phyloP scores from a whole-genome alignment of 2,113 vertebrate species.

The Nematolebias whitei region DNA sequence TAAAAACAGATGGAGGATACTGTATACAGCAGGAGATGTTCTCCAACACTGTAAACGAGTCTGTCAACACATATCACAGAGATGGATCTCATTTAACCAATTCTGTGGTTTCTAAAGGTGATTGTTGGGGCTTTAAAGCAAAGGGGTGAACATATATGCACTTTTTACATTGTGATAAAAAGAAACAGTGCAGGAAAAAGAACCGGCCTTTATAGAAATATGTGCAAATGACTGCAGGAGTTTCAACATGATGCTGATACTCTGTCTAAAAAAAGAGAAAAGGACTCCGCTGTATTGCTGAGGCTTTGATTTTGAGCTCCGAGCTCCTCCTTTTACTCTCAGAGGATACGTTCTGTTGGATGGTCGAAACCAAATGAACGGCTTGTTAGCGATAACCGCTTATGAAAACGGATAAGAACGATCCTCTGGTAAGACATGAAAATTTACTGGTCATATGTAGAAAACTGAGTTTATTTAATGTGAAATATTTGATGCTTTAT shows the following conservation, averaged over 20 bases:
- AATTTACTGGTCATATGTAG: neutral
- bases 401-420: too few relatives aligned
- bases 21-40: too few relatives aligned
- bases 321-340: conserved; percentile 1
- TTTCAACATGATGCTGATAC: neutral
- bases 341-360: neutral
- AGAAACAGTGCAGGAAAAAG: too few relatives aligned
- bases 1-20: too few relatives aligned
- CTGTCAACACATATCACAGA: too few relatives aligned
- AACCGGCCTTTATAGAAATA: neutral
- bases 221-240: neutral
- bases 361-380: neutral
- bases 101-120: too few relatives aligned
- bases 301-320: neutral
- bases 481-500: neutral
- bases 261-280: neutral
- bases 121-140: too few relatives aligned
- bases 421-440: neutral
- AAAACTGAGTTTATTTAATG: neutral
- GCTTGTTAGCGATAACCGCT: neutral
- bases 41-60: too few relatives aligned
- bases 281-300: neutral
- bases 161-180: too few relatives aligned
- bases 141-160: too few relatives aligned
- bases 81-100: too few relatives aligned